Conservation (phyloP, 2,888 invertebrate species). For the Leucophenga maculata region DNA sequence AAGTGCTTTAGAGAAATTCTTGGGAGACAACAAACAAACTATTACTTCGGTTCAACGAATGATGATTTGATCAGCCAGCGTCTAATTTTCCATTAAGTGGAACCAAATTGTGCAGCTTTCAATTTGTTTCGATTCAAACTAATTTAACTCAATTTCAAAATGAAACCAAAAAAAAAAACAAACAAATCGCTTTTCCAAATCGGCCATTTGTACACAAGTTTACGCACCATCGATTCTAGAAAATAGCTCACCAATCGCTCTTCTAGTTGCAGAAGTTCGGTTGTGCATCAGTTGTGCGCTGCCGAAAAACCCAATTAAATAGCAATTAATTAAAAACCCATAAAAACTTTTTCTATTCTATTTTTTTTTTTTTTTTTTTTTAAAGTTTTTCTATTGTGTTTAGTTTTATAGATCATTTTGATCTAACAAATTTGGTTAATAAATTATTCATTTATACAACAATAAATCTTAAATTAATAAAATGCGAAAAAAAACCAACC, state of each 20-base stretch:
- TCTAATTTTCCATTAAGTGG: slow-evolving; percentile 10
- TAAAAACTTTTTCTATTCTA: slow-evolving; percentile 42
- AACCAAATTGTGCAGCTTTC: slow-evolving; percentile 11
- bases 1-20: too few relatives aligned
- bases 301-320: slow-evolving; percentile 51
- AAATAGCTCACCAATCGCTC: too few relatives aligned
- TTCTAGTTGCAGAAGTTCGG: background rate
- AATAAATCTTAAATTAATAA: too few relatives aligned
- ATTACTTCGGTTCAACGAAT: too few relatives aligned
- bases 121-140: slow-evolving; percentile 9
- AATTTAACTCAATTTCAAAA: too few relatives aligned
- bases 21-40: too few relatives aligned
- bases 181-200: slow-evolving; percentile 7
- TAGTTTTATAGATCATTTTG: too few relatives aligned
- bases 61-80: too few relatives aligned
- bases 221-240: slow-evolving; percentile 4
- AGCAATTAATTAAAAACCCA: slow-evolving; percentile 62
- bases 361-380: background rate
- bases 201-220: background rate
- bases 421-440: too few relatives aligned
- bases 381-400: background rate
- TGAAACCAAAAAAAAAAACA: too few relatives aligned
- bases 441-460: too few relatives aligned
- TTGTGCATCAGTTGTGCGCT: background rate
- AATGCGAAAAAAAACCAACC: too few relatives aligned